Evolutionary conservation across 2,113 vertebrate species (phyloP).

Genomic region (Bos indicus): DNA sequence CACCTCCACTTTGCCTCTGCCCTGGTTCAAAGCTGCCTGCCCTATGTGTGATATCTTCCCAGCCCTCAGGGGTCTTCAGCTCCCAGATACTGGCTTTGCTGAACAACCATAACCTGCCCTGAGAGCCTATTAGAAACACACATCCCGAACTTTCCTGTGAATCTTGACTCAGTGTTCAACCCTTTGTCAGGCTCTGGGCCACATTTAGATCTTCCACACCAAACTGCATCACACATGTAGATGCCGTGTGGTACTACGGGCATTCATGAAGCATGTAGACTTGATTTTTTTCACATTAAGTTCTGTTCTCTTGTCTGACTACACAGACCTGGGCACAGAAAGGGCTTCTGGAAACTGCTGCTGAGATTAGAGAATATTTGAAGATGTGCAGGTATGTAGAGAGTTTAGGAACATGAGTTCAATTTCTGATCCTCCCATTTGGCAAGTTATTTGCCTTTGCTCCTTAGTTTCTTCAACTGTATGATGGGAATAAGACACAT

Average conservation of each 20-base stretch:
- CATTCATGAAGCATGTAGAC: neutral
- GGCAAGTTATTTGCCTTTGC: neutral
- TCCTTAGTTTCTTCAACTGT: neutral
- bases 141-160: neutral
- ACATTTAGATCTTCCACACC: neutral
- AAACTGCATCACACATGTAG: neutral
- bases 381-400: neutral
- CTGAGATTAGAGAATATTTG: neutral
- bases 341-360: neutral
- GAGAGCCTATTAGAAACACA: neutral
- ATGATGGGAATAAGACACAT: neutral
- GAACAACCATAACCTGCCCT: neutral
- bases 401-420: neutral
- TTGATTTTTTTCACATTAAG: neutral
- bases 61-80: neutral
- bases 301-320: neutral
- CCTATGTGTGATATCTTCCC: neutral
- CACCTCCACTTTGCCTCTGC: neutral
- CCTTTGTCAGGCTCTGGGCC: neutral
- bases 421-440: neutral
- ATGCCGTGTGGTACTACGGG: neutral
- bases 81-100: neutral
- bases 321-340: neutral
- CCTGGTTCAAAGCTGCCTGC: neutral
- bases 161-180: neutral